Conservation (phyloP, 2,113 vertebrate species). For the Oreochromis niloticus region DNA sequence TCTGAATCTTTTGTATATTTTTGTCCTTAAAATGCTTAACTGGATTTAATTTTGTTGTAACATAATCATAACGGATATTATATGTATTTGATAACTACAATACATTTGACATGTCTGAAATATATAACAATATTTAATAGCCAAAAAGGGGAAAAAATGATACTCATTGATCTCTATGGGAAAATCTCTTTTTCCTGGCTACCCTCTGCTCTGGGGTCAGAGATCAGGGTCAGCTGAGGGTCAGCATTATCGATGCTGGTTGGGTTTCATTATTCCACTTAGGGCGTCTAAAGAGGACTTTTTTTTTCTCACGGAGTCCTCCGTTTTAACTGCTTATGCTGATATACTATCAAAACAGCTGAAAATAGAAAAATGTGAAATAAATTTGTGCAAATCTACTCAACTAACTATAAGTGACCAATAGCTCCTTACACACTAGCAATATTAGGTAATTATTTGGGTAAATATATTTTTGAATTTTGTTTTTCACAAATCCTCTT, state of each 20-base stretch:
- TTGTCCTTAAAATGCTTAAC: neutral
- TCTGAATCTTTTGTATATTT: neutral
- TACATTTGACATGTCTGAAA: neutral
- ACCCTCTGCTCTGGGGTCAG: neutral
- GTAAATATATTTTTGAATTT: neutral
- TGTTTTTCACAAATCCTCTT: neutral
- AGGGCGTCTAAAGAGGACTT: neutral
- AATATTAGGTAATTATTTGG: neutral
- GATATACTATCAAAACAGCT: neutral
- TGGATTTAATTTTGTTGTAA: neutral
- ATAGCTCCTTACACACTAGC: neutral
- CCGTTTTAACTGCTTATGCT: neutral
- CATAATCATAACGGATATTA: neutral
- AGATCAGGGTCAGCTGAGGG: conserved; percentile 12
- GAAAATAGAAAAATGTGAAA: neutral
- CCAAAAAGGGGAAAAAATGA: neutral
- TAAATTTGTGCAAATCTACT: neutral
- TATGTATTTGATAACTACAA: neutral
- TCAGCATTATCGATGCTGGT: neutral
- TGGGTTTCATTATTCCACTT: conserved; percentile 4
- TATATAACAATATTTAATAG: neutral
- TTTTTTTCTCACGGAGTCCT: neutral
- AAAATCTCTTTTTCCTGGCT: neutral
- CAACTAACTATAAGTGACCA: neutral
- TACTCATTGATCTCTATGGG: neutral